Base-by-base conservation (phyloP, 2,797 vertebrate genomes). In the Epinephelus coioides region DNA sequence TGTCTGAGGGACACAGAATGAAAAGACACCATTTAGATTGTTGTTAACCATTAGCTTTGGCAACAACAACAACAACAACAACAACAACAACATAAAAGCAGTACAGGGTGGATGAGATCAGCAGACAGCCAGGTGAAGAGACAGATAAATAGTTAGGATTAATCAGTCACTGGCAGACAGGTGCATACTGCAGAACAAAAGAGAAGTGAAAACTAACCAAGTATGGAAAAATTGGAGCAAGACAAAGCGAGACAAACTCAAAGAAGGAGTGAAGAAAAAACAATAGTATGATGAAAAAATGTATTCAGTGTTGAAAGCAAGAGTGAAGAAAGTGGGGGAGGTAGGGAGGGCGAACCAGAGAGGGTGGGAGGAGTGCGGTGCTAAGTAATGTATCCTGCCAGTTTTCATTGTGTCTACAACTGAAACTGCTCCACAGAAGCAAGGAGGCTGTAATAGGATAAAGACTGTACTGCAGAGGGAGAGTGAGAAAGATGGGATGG, bases 361-460 rank as follows among this genome's bases (percentile, higher is more conserved):
- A 56, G 64, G 81, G 74, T 78, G 78, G 80, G 83, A 86, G 82
- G 76, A 87, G 79, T 77, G 83, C 61, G 43, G 55, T 67, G 82
- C 85, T 78, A 82, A 88, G 88, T 92, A 92, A 91, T 91, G 90
- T 89, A 84, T 84, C 88, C 90, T 93, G 92, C 92, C 91, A 92
- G 86, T 90, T 94, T 87, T 90, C 89, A 93, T 93, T 92, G 86
- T 91, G 89, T 90, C 87, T 82, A 78, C 87, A 80, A 80, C 69
- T 70, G 74, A 85, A 93, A 86, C 61, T 78, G 87, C 83, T 90
- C 69, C 80, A 82, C 86, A 75, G 75, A 89, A 90, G 86, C 84
- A 88, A 81, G 77, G 74, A 90, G 73, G 84, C 83, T 81, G 78
- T 92, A 92, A 94, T 89, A 76, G 91, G 90, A 93, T 92, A 90